phyloP scores from a whole-genome alignment of 2,888 invertebrate genomes.

The Aleiodes alternator region DNA sequence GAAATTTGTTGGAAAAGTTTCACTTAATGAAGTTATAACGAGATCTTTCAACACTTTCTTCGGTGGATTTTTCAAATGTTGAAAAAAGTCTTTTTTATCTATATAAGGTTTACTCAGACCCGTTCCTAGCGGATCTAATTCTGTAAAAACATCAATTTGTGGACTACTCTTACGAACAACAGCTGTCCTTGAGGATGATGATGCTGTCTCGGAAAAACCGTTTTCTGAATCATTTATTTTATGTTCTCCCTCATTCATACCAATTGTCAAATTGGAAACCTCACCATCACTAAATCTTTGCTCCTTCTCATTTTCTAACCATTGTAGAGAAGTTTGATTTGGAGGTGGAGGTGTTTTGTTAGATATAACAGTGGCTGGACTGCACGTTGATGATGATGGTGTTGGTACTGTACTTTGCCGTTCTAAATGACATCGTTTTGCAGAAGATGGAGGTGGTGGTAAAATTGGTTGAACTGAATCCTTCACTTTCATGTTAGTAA shows the following conservation, averaged over 20 bases:
- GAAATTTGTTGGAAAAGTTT: conserved; percentile 71
- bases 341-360: conserved; percentile 67
- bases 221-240: conserved; percentile 60
- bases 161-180: conserved; percentile 64
- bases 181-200: conserved; percentile 35
- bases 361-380: conserved; percentile 64
- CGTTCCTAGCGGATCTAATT: conserved; percentile 94
- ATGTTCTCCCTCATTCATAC: conserved; percentile 66
- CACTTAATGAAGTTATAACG: conserved; percentile 74
- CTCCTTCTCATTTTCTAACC: conserved; percentile 76
- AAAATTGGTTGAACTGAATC: conserved; percentile 71
- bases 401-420: conserved; percentile 68
- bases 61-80: conserved; percentile 95
- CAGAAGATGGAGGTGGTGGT: conserved; percentile 70
- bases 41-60: conserved; percentile 94
- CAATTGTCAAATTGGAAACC: conserved; percentile 62
- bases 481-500: conserved; percentile 77
- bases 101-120: conserved; percentile 94
- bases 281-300: conserved; percentile 75
- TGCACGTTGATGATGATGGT: conserved; percentile 67
- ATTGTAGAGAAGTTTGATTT: conserved; percentile 69
- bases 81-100: conserved; percentile 97
- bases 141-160: conserved; percentile 90
- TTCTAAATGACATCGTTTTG: conserved; percentile 70
- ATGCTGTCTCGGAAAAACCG: conserved; percentile 26